A percentile compares a stretch with the other conserved stretches of the same genome.
phyloP scores from a whole-genome alignment of 2,113 vertebrate species.

The Solenodon paradoxus region DNA sequence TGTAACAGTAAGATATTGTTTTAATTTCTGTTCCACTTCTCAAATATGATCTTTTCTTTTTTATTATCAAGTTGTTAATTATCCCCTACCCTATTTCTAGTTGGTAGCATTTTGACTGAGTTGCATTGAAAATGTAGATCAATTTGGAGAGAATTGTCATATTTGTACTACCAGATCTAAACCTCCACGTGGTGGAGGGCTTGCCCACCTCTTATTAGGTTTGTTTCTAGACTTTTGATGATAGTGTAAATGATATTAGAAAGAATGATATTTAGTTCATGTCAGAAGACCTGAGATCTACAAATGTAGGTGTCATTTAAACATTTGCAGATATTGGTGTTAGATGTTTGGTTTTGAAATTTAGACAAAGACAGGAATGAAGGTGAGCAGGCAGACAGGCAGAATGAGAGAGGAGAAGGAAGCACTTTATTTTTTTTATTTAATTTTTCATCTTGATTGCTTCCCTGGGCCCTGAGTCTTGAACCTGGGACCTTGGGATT shows the following conservation, averaged over 20 bases:
- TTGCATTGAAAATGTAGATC: neutral
- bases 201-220: neutral
- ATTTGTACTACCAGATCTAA: neutral
- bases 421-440: too few species aligned
- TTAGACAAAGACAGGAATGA: conserved; percentile 30
- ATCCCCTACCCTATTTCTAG: neutral
- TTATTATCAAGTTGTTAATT: neutral
- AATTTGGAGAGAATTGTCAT: neutral
- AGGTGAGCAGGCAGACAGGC: too few species aligned
- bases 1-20: neutral
- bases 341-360: conserved; percentile 58
- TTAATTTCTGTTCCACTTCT: neutral
- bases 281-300: conserved; percentile 45
- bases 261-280: too few species aligned
- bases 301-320: conserved; percentile 50
- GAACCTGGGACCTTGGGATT: too few species aligned
- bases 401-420: too few species aligned
- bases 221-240: neutral
- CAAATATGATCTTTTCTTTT: neutral
- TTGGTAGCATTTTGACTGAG: neutral
- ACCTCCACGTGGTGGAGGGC: neutral
- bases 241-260: neutral
- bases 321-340: conserved; percentile 9
- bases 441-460: too few species aligned
- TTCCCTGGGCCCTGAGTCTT: too few species aligned